Base-by-base conservation (phyloP, 2,797 vertebrate species). In the Crocodylus rhombifer region DNA sequence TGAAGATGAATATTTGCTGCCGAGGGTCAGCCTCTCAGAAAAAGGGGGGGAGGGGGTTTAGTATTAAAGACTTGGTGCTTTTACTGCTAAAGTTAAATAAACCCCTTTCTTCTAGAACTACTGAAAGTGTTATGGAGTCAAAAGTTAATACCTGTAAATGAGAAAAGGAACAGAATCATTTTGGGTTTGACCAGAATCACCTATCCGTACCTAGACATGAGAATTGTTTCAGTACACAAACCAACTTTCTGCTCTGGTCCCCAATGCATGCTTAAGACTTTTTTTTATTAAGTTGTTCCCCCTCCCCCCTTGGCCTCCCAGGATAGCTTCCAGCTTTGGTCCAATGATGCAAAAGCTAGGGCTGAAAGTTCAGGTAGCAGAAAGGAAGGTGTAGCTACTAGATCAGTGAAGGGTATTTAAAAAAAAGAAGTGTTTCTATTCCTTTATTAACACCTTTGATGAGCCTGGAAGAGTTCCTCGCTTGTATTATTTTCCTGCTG, bases 111-210 rank as follows among this genome's bases (percentile, higher is more conserved):
- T 97, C 74, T 88, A 65, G 56, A 92, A 95, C 95, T 94, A 78
- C 56, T 97, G 83, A 96, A 77, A 61, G 23, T 26, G 75, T 57
- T 57, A 30, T 67, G 28, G 55, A 77, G 96, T 95, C 82, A 74
- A 92, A 91, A 94, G 88, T 92, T 94, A 21, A 69, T 74, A 92
- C 94, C 96, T 95, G 95, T 95, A 92, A 94, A 96, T 83, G 91
- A 82, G 95, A 96, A 97, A 95, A 97, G 96, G 96, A 62, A 95
- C 93, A 88, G 94, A 95, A 97, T 14, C 94, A 96, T 97, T 96
- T 95, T 96, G 96, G 93, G 94, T 95, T 96, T 97, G 94, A 91
- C 96, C 95, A 64, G 63, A 57, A 89, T 92, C 96, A 96, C 96
- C 96, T 95, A 96, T 95, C 94, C 96, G 90, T 95, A 96, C 95